A percentile compares a stretch with the other conserved stretches of the same genome.
Conservation (phyloP, 2,797 vertebrate species). For the Melanotaenia pygmaea region DNA sequence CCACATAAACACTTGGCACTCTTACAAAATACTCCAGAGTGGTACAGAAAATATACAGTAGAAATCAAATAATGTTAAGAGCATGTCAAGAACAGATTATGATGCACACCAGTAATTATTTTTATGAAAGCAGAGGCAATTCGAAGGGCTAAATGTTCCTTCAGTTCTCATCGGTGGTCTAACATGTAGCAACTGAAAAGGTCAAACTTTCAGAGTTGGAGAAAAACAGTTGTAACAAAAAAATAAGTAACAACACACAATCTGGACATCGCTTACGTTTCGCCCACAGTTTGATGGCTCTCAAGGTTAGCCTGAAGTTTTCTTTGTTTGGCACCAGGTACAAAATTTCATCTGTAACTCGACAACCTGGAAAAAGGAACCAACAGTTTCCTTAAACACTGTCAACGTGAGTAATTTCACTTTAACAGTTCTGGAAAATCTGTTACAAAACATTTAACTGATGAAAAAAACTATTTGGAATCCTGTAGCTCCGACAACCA, state of each 20-base stretch:
- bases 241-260: not conserved
- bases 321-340: conserved; percentile 97
- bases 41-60: too few species aligned
- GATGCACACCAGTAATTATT: too few species aligned
- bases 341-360: conserved; percentile 98
- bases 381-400: not conserved
- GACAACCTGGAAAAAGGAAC: conserved; percentile 85
- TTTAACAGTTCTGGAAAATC: too few species aligned
- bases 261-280: conserved; percentile 87
- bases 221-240: not conserved
- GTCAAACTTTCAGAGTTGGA: not conserved
- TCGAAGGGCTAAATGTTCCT: too few species aligned
- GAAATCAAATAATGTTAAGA: too few species aligned
- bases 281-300: conserved; percentile 97
- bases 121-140: too few species aligned
- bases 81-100: too few species aligned
- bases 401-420: not conserved
- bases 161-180: too few species aligned
- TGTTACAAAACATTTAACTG: too few species aligned
- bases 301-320: conserved; percentile 93
- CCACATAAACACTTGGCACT: not conserved
- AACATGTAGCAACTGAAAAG: not conserved
- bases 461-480: too few species aligned
- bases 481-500: too few species aligned
- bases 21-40: not conserved